These are phyloP conservation scores for Plutomurus gul DNA, from an alignment of 1,140 invertebrate species.

Conservation along the genomic window DNA sequence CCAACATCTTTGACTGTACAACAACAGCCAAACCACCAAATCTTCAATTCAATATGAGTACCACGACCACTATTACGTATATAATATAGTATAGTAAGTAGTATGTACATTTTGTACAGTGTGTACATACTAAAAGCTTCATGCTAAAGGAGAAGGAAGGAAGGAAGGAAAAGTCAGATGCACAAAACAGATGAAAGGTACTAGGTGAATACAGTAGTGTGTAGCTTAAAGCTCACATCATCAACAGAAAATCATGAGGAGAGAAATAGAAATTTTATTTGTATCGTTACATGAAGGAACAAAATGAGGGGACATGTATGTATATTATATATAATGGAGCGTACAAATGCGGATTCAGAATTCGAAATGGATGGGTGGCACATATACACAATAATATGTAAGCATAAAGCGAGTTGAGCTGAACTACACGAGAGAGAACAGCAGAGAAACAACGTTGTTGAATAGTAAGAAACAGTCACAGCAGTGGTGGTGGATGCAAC, in stretches of 20 bases:
- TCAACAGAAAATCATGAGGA: not conserved
- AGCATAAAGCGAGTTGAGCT: not conserved
- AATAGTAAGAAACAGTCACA: not conserved
- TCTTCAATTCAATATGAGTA: too few species aligned
- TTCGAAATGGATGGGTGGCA: conserved; percentile 14
- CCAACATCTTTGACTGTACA: not conserved
- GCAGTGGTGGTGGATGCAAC: too few species aligned
- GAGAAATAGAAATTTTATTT: conserved; percentile 5
- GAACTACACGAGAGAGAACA: not conserved
- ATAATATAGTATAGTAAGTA: too few species aligned
- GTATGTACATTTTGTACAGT: too few species aligned
- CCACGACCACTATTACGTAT: too few species aligned
- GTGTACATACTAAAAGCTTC: too few species aligned
- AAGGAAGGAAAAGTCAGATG: not conserved
- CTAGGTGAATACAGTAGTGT: conserved; percentile 5
- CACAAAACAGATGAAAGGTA: conserved; percentile 19
- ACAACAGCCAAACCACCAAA: too few species aligned
- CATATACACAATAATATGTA: not conserved
- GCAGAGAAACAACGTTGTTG: not conserved
- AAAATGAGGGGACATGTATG: conserved; percentile 9
- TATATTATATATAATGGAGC: too few species aligned
- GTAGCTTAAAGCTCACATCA: conserved; percentile 9
- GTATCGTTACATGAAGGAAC: not conserved
- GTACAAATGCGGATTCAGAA: not conserved
- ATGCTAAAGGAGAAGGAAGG: too few species aligned